phyloP scores from a whole-genome alignment of 2,113 vertebrate genomes.

The Papio anubis region DNA sequence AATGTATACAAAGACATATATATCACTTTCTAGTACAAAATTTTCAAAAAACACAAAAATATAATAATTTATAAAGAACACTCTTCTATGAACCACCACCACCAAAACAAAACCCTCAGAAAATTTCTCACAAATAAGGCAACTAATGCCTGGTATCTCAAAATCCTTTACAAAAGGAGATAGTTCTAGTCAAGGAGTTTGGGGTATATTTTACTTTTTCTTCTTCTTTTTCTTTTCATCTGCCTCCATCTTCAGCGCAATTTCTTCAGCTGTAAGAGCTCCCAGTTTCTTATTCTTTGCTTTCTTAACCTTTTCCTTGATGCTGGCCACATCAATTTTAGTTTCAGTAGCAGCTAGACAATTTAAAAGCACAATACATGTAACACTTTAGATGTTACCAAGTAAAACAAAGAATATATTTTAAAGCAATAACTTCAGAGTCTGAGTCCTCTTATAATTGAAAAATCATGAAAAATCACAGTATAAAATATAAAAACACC shows the following conservation, averaged over 20 bases:
- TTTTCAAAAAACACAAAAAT: slow-evolving; percentile 18
- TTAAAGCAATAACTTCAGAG: slow-evolving; percentile 9
- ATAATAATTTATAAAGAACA: slow-evolving; percentile 34
- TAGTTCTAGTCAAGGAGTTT: neutral
- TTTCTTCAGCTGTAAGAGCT: slow-evolving; percentile 89
- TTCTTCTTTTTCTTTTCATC: slow-evolving; percentile 88
- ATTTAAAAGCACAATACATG: slow-evolving; percentile 32
- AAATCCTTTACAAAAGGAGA: slow-evolving; percentile 78
- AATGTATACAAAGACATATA: neutral
- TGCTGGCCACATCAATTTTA: slow-evolving; percentile 92
- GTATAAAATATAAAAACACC: neutral
- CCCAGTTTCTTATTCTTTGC: slow-evolving; percentile 96
- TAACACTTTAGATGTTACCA: neutral
- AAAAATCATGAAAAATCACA: neutral
- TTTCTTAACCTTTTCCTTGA: slow-evolving; percentile 96
- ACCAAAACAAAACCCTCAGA: too few relatives aligned
- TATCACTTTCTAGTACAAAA: neutral
- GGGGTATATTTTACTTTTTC: slow-evolving; percentile 78
- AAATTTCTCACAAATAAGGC: slow-evolving; percentile 13
- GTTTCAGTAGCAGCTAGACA: slow-evolving; percentile 87
- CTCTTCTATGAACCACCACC: neutral
- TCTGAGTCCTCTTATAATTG: neutral
- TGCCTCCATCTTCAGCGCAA: slow-evolving; percentile 81
- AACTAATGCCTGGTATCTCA: neutral
- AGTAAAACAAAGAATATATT: neutral